phyloP scores from a whole-genome alignment of 2,113 vertebrate species.

The Anser brachyrhynchus region DNA sequence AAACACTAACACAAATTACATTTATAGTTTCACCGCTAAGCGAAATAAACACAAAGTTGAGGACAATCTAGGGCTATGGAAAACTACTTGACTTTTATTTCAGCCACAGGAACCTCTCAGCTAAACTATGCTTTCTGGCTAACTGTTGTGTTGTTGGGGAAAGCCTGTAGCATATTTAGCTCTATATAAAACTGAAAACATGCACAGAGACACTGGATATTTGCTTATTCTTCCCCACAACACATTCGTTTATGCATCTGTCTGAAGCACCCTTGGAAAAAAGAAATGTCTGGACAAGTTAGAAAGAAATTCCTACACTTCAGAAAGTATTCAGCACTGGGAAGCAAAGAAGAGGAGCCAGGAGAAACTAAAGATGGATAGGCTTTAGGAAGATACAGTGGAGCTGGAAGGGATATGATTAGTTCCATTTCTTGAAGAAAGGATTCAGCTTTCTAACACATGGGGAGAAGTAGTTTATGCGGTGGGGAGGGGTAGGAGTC shows the following conservation, averaged over 20 bases:
- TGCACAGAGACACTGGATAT: not conserved
- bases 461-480: not conserved
- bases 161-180: not conserved
- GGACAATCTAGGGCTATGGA: not conserved
- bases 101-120: not conserved
- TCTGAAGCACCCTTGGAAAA: not conserved
- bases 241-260: not conserved
- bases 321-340: not conserved
- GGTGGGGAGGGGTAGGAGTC: not conserved
- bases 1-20: not conserved
- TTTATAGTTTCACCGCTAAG: not conserved
- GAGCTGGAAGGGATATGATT: not conserved
- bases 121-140: not conserved
- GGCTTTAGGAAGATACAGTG: not conserved
- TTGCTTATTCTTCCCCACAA: not conserved
- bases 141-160: not conserved
- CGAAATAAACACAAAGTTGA: not conserved
- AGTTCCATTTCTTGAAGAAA: constrained; percentile 7
- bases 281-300: not conserved
- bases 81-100: not conserved
- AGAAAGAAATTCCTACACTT: constrained; percentile 18
- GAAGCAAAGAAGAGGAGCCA: not conserved
- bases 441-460: constrained; percentile 27
- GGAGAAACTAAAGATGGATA: not conserved
- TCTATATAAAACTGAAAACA: not conserved